Evolutionary conservation across 2,888 invertebrate genomes (phyloP).

Genomic region (Alloscopus bannaensis): DNA sequence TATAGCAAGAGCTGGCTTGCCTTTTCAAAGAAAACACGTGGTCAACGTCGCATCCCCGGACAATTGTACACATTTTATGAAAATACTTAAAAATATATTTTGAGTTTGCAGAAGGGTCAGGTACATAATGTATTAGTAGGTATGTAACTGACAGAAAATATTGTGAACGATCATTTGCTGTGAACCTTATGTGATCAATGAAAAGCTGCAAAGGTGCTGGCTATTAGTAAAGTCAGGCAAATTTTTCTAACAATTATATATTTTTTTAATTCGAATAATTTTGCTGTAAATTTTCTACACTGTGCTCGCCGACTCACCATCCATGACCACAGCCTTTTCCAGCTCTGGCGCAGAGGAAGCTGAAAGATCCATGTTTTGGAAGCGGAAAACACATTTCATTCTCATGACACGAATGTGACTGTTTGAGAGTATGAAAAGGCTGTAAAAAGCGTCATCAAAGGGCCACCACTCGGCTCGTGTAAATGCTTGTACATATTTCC

Average conservation of each 20-base stretch:
- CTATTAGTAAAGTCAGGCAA: no score
- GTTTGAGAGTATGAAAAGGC: constrained; percentile 11
- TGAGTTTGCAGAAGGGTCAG: constrained; percentile 32
- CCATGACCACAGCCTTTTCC: neutral
- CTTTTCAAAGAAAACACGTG: constrained; percentile 55
- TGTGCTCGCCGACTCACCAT: constrained; percentile 54
- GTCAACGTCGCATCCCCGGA: constrained; percentile 47
- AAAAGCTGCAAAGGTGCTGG: constrained; percentile 1
- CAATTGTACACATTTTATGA: constrained; percentile 28
- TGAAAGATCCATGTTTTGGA: constrained; percentile 37
- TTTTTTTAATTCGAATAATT: constrained; percentile 43
- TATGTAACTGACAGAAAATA: no score
- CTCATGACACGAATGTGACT: constrained; percentile 20
- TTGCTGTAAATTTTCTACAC: constrained; percentile 64
- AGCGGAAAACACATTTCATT: constrained; percentile 44
- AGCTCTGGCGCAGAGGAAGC: neutral
- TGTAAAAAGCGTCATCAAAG: neutral
- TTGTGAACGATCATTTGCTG: no score
- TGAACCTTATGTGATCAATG: constrained; percentile 36
- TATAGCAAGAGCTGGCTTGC: constrained; percentile 14
- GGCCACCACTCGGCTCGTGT: neutral
- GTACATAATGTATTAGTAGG: no score
- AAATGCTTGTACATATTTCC: constrained; percentile 47
- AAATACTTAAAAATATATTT: constrained; percentile 39
- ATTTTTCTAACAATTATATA: neutral